Evolutionary conservation across 2,797 vertebrate species (phyloP).

Genomic region (Lepus townsendii): DNA sequence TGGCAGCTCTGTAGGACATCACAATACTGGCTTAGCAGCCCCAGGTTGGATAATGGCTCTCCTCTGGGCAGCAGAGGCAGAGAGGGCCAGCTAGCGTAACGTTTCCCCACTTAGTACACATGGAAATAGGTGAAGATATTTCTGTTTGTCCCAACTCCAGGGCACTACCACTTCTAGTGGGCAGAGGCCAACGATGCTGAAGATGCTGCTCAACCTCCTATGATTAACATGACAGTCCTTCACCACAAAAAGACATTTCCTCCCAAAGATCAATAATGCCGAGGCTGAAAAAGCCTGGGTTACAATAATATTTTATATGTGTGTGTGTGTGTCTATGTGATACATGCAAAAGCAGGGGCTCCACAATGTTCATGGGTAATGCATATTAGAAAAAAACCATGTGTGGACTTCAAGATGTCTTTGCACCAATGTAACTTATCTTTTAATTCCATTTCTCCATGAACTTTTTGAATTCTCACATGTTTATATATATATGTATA

Average conservation of each 20-base stretch:
- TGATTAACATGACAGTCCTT: not conserved
- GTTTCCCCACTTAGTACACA: not conserved
- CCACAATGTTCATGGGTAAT: too few species aligned
- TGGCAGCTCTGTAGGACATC: not conserved
- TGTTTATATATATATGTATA: not conserved
- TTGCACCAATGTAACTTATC: too few species aligned
- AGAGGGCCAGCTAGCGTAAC: not conserved
- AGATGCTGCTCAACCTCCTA: not conserved
- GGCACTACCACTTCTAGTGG: not conserved
- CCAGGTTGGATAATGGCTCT: not conserved
- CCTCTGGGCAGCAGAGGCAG: accelerated
- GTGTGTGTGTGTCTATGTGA: too few species aligned
- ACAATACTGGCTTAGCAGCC: not conserved
- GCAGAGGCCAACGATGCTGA: not conserved
- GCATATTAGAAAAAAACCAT: too few species aligned
- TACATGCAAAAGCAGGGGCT: too few species aligned
- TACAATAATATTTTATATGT: not conserved
- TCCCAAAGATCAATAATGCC: not conserved
- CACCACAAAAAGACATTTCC: not conserved
- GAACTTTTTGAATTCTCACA: not conserved
- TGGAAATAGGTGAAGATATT: not conserved
- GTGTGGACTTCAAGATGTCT: too few species aligned
- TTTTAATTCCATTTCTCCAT: too few species aligned
- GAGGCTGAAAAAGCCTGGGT: not conserved
- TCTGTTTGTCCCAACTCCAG: not conserved